A percentile compares a stretch with the other conserved stretches of the same genome.
These are phyloP conservation scores for Galbula dea DNA, from an alignment of 2,113 vertebrate genomes.

Conservation along the genomic window DNA sequence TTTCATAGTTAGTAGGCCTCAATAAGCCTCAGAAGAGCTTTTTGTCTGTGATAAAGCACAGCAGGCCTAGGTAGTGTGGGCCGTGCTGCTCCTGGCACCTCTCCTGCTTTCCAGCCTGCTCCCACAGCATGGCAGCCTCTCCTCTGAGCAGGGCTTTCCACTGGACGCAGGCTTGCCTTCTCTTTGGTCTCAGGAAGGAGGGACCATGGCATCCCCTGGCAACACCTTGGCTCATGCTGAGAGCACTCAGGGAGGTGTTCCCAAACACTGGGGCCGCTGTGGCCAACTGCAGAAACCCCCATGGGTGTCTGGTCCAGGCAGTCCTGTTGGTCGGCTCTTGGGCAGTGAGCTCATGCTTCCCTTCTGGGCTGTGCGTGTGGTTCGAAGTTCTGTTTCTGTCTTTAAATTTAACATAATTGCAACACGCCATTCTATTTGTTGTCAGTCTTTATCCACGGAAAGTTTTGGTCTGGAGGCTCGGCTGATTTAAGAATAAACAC, in stretches of 20 bases:
- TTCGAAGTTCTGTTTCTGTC: background rate
- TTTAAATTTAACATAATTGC: background rate
- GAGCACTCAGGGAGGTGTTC: background rate
- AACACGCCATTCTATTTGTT: background rate
- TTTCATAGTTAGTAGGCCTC: background rate
- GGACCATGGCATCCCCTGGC: rapidly evolving
- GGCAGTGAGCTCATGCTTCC: rapidly evolving
- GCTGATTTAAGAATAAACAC: background rate
- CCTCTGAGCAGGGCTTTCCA: background rate
- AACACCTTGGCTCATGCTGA: rapidly evolving
- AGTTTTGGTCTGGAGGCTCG: background rate
- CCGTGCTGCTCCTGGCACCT: background rate
- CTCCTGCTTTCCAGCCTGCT: background rate
- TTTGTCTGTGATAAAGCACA: background rate
- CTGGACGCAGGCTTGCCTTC: background rate
- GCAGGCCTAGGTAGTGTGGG: background rate
- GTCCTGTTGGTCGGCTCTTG: background rate
- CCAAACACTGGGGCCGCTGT: background rate
- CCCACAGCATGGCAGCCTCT: background rate
- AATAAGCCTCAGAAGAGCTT: background rate
- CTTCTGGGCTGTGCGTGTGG: background rate
- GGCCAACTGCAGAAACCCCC: rapidly evolving
- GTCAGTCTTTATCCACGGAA: background rate
- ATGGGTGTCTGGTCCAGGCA: background rate
- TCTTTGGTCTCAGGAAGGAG: background rate